These are phyloP conservation scores for Acanthisitta chloris DNA, from an alignment of 2,113 vertebrate species.

Conservation along the genomic window DNA sequence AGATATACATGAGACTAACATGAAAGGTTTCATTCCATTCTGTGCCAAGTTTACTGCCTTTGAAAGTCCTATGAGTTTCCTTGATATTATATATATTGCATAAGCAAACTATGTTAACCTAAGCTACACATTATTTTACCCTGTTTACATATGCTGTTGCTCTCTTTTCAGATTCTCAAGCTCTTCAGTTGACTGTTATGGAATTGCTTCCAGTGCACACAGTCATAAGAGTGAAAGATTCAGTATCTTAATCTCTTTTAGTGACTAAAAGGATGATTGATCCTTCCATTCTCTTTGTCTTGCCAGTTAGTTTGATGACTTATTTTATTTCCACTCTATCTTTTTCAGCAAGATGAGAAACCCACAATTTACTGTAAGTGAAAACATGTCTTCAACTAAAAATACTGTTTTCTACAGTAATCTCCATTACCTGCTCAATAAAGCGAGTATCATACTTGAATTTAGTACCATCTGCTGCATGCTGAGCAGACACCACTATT, in stretches of 20 bases:
- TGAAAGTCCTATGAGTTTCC: not conserved
- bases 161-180: not conserved
- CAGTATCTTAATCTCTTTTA: not conserved
- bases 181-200: not conserved
- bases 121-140: not conserved
- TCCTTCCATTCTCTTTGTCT: not conserved
- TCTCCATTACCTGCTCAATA: not conserved
- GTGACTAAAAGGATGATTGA: not conserved
- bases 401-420: not conserved
- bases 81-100: not conserved
- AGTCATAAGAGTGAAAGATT: not conserved
- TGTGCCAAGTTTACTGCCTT: not conserved
- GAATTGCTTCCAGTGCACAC: not conserved
- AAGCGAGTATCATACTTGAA: not conserved
- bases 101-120: not conserved
- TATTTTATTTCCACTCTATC: not conserved
- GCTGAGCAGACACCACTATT: not conserved
- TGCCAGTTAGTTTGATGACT: not conserved
- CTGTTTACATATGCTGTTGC: not conserved
- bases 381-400: not conserved
- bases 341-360: not conserved
- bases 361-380: not conserved
- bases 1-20: not conserved
- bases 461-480: not conserved
- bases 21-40: not conserved